These are phyloP conservation scores for Drosophila hydei DNA, from an alignment of 1,140 invertebrate species.

Conservation along the genomic window DNA sequence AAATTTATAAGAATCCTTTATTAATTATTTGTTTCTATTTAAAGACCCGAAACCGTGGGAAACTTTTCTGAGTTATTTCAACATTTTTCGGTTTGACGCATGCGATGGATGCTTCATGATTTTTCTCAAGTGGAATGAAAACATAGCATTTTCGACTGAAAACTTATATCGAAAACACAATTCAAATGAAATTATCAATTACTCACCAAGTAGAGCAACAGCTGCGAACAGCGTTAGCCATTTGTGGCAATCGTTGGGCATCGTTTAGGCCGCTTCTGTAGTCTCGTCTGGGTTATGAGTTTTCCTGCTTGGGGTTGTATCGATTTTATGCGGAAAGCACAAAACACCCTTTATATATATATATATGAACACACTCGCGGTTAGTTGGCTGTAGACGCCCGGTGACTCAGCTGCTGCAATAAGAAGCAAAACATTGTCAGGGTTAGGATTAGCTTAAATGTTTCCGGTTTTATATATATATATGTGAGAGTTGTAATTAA, in stretches of 20 bases:
- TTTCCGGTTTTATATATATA: not conserved
- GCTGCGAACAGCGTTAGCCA: conserved; percentile 75
- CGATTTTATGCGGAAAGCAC: conserved; percentile 62
- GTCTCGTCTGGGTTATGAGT: not conserved
- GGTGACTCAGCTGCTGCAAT: conserved; percentile 54
- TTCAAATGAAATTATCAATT: conserved; percentile 43
- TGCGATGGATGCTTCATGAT: not conserved
- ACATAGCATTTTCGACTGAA: conserved; percentile 18
- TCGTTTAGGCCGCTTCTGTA: conserved; percentile 56
- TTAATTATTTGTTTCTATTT: not conserved
- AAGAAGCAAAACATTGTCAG: conserved; percentile 18
- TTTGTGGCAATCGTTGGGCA: conserved; percentile 64
- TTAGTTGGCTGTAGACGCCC: conserved; percentile 12
- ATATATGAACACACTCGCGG: conserved; percentile 21
- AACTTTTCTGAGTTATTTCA: not conserved
- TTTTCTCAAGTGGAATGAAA: conserved; percentile 16
- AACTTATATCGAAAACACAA: conserved; percentile 12
- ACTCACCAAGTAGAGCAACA: conserved; percentile 69
- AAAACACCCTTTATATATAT: conserved; percentile 47
- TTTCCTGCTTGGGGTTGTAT: conserved; percentile 51
- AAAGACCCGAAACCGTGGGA: not conserved
- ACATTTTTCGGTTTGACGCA: conserved; percentile 18
- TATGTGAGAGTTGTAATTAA: too few species aligned
- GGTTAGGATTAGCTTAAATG: conserved; percentile 1
- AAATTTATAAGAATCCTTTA: not conserved